Evolutionary conservation across 2,113 vertebrate species (phyloP).

Genomic region (Dunckerocampus dactyliophorus): DNA sequence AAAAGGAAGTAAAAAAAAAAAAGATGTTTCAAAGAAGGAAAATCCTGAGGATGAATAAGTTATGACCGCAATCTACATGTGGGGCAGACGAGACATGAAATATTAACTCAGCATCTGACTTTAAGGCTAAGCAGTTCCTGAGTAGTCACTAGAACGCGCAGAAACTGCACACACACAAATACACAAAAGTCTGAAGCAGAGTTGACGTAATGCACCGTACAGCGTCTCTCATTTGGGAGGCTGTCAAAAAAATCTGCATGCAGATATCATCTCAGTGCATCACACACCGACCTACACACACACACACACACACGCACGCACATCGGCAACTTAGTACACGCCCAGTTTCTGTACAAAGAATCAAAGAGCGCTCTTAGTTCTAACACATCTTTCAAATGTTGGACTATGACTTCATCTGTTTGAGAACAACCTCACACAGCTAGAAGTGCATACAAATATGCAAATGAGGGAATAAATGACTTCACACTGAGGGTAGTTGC

Average conservation of each 20-base stretch:
- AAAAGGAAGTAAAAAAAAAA: constrained; percentile 21
- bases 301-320: constrained; percentile 11
- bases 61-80: constrained; percentile 63
- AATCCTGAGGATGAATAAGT: constrained; percentile 68
- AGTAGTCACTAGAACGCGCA: constrained; percentile 12
- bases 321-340: constrained; percentile 53
- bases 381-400: background rate
- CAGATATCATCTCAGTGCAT: constrained; percentile 40
- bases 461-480: constrained; percentile 42
- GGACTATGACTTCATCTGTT: constrained; percentile 2
- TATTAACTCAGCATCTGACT: constrained; percentile 62
- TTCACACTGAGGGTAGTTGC: constrained; percentile 45
- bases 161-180: constrained; percentile 6
- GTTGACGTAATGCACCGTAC: constrained; percentile 4
- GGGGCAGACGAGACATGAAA: constrained; percentile 66
- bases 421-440: background rate
- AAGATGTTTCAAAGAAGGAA: constrained; percentile 46
- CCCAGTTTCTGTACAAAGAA: constrained; percentile 42
- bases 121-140: constrained; percentile 12
- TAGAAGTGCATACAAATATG: background rate
- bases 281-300: constrained; percentile 10
- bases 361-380: constrained; percentile 6
- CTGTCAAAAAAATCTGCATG: constrained; percentile 38
- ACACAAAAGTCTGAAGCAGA: constrained; percentile 32
- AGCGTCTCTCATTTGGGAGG: constrained; percentile 22